Evolutionary conservation across 1,140 invertebrate genomes (phyloP), one percentile per base, ranked within the genome.

Genomic region (Melipona quadrifasciata): DNA sequence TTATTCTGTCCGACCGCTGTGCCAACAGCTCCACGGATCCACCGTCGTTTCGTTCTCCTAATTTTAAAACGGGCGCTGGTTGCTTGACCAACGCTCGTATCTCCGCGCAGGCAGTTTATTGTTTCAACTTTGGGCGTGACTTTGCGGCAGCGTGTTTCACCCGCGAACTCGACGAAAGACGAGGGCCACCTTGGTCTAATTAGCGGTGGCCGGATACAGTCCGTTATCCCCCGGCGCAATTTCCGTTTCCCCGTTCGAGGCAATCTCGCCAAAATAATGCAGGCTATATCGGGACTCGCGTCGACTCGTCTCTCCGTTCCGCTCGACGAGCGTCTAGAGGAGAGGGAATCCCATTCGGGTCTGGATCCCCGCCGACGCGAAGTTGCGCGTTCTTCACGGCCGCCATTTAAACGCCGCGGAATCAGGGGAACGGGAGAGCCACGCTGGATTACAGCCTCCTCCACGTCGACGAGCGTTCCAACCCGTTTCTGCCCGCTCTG

Each of bases 381-480:
- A 17, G 39, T 31, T 31, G n/a, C 21, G 27, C 71, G 57, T 74
- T 19, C 34, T 47, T 24, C 16, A 27, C 19, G 57, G n/a, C 2
- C 64, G 39, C n/a, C 57, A 12, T 65, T 74, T 64, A 64, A 81
- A 55, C 39, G 47, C n/a, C 47, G 53, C 65, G 16, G 73, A 80
- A 61, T 73, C 79, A 39, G 24, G 16, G 68, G 47, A 72, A 55
- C 51, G 65, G 12, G 19, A 19, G 24, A 24, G 70, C 24, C 70
- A 72, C 70, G 53, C 64, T 64, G 77, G 77, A 76, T 78, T 81
- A 87, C 27, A 19, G 76, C 34, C 57, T 76, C 76, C 27, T 51
- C 57, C 27, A 19, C 73, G 24, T 53, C 78, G 70, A 70, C 34
- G 55, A 85, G 77, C 64, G 85, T 88, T 85, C 65, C 10, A 70